Percentiles rank a stretch among this genome's conserved stretches.
Evolutionary conservation across 92 coral and sea anemone species (phyloP).

Genomic region (Ricordea florida): DNA sequence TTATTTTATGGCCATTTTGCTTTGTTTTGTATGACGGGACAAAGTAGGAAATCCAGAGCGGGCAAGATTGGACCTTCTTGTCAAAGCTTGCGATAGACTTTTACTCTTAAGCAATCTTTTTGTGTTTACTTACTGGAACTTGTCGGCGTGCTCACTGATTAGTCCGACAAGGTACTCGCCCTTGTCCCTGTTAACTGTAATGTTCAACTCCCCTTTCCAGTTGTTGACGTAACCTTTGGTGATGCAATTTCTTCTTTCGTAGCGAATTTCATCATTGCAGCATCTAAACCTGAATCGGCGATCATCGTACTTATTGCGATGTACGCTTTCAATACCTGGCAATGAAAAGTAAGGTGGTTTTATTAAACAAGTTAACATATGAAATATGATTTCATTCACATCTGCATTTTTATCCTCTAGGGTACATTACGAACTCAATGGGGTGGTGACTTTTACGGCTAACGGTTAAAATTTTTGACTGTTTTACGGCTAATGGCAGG

Average conservation of each 20-base stretch:
- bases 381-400: too few species aligned
- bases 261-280: background rate
- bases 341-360: background rate
- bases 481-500: too few species aligned
- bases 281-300: constrained; percentile 9
- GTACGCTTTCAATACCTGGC: background rate
- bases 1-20: too few species aligned
- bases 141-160: background rate
- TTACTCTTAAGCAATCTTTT: too few species aligned
- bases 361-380: background rate
- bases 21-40: too few species aligned
- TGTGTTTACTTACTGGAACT: constrained; percentile 1
- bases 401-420: too few species aligned
- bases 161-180: background rate
- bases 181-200: background rate
- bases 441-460: too few species aligned
- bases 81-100: background rate
- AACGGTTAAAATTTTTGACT: too few species aligned
- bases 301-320: background rate
- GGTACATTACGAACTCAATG: too few species aligned
- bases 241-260: background rate
- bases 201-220: background rate
- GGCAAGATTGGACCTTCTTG: too few species aligned
- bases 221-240: background rate
- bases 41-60: too few species aligned